Evolutionary conservation across 2,888 invertebrate species (phyloP), one percentile per base, ranked within the genome.

Genomic region (Sacculina carcini): DNA sequence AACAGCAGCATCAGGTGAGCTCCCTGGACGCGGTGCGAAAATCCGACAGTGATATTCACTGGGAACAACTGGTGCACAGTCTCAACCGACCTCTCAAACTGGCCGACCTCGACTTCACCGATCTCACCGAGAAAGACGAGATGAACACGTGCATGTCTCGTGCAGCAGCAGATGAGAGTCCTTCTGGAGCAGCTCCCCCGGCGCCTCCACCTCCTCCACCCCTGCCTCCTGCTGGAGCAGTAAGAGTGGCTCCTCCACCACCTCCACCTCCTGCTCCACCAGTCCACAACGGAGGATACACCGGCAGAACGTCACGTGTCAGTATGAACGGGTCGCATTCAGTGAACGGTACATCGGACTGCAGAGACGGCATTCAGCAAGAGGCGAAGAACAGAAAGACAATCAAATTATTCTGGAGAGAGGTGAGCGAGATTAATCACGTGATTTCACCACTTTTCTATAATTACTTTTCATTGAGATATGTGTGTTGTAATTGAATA

Each of bases 361-460:
- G n/a, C n/a, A n/a, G n/a, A n/a, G n/a, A n/a, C n/a, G n/a, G n/a
- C n/a, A n/a, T n/a, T n/a, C n/a, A n/a, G n/a, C 51, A 40, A 24
- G 39, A 44, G 10, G 26, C 46, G n/a, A 87, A 87, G 64, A 87
- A 79, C 62, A 92, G 92, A 68, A 89, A 94, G 65, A 96, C 96
- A 24, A 83, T 98, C 14, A 92, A 92, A 67, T 69, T 98, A 50
- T 98, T 98, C 66, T 99, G 98, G 98, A 84, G 84, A 63, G 90
- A 96, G 67, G 67, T 71, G 2, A 62, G 65, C 48, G 5, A 7
- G 26, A 16, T 9, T 7, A 19, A 4, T 5, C n/a, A n/a, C n/a
- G n/a, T n/a, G n/a, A n/a, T n/a, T n/a, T n/a, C n/a, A n/a, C n/a
- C n/a, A n/a, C n/a, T n/a, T n/a, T n/a, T n/a, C n/a, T n/a, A n/a